Base-by-base conservation (phyloP, 2,797 vertebrate genomes). In the Cottoperca gobio region DNA sequence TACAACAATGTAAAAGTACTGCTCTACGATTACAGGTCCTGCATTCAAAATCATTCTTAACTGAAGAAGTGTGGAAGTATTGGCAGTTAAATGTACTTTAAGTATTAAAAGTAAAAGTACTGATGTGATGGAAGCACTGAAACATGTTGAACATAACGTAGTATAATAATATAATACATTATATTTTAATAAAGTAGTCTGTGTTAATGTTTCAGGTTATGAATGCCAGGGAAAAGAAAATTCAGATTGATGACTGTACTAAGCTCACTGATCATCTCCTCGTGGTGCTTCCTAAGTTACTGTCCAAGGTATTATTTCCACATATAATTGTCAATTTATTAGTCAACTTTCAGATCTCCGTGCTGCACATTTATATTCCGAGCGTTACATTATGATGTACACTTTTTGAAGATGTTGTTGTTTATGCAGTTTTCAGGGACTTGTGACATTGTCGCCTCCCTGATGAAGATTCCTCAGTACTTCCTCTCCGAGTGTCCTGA, bases 391-490 rank as follows among this genome's bases (percentile, higher is more conserved):
- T n/a, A 1, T n/a, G 26, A 33, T 62, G 12, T 69, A 14, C 57
- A 0, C 31, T 54, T 2, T 45, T 49, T 49, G 6, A 33, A 39
- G 73, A 23, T 70, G 55, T 89, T 68, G 70, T n/a, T 70, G 57
- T 90, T 68, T 75, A 35, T 76, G 45, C 88, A 98, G 97, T 98
- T 96, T 93, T 96, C 95, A 63, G 72, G 88, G 64, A 92, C 95
- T 82, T 76, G 83, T 71, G 94, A 95, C 66, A 90, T 94, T 66
- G 90, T 95, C 68, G 90, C 94, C 68, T 95, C 92, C 55, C 93
- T 99, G 78, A 92, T 97, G 83, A 96, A 93, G 93, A 96, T 98
- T 79, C 96, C 96, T 77, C 96, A 95, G 84, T 96, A 95, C 90
- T 98, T 96, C 62, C 86, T 96, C 86, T 85, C 93, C 13, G 94